Evolutionary conservation across 2,797 vertebrate species (phyloP).

Genomic region (Apogon hyalosoma): DNA sequence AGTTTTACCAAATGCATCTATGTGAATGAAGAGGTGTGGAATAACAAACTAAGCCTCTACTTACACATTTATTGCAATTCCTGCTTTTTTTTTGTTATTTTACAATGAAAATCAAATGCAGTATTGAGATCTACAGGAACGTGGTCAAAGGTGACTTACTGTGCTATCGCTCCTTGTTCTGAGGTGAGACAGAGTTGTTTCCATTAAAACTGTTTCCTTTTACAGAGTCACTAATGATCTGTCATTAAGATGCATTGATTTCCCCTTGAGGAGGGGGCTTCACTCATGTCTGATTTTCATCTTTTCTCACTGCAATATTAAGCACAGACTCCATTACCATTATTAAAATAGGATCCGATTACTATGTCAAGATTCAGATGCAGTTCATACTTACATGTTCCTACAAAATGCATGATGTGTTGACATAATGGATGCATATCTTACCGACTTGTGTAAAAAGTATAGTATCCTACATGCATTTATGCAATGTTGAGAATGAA

Average conservation of each 20-base stretch:
- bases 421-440: slow-evolving; percentile 7
- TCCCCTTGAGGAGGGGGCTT: slow-evolving; percentile 61
- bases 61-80: background rate
- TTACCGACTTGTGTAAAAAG: slow-evolving; percentile 3
- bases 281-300: slow-evolving; percentile 41
- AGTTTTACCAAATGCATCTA: slow-evolving; percentile 31
- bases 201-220: slow-evolving; percentile 71
- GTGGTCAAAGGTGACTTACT: slow-evolving; percentile 24
- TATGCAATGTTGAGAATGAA: slow-evolving; percentile 11
- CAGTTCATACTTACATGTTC: slow-evolving; percentile 25
- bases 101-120: background rate
- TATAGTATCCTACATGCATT: slow-evolving; percentile 4
- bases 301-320: slow-evolving; percentile 53
- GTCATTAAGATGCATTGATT: slow-evolving; percentile 83
- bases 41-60: slow-evolving; percentile 15
- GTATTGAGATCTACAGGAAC: slow-evolving; percentile 16
- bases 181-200: slow-evolving; percentile 69
- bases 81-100: background rate
- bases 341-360: slow-evolving; percentile 40
- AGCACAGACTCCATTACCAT: slow-evolving; percentile 41
- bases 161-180: slow-evolving; percentile 58
- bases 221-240: slow-evolving; percentile 76
- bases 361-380: slow-evolving; percentile 24
- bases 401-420: slow-evolving; percentile 20
- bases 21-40: slow-evolving; percentile 10